Conservation (phyloP, 2,113 vertebrate species). For the Sprattus sprattus region DNA sequence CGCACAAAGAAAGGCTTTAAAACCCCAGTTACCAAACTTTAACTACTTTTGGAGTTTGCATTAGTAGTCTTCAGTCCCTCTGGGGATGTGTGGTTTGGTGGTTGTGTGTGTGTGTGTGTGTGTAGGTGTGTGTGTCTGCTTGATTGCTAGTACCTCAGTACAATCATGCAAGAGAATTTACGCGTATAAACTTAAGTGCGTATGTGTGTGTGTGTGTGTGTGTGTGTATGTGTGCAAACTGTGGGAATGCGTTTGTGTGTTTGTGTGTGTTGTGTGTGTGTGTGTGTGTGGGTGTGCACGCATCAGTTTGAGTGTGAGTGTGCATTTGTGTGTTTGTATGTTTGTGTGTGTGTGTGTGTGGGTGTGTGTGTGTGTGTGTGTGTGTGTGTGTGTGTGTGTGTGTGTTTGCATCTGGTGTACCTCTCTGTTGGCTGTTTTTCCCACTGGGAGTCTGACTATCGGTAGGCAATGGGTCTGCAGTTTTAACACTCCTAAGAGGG, state of each 20-base stretch:
- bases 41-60: not conserved
- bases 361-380: no score
- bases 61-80: not conserved
- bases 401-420: constrained; percentile 50
- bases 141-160: no score
- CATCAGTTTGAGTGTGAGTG: no score
- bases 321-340: not conserved
- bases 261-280: constrained; percentile 4
- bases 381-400: not conserved
- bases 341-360: no score
- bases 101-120: not conserved
- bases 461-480: constrained; percentile 53
- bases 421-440: constrained; percentile 62
- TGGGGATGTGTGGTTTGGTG: not conserved
- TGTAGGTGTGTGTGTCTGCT: not conserved
- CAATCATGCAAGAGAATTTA: no score
- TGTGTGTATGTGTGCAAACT: not conserved
- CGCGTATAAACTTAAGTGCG: not conserved
- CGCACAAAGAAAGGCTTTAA: no score
- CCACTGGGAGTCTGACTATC: constrained; percentile 53
- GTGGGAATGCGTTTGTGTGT: not conserved
- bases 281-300: not conserved
- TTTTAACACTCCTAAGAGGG: constrained; percentile 57
- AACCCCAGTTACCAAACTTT: not conserved
- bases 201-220: not conserved